These are phyloP conservation scores for Darevskia mixta DNA, from an alignment of 2,797 vertebrate genomes.

Conservation along the genomic window DNA sequence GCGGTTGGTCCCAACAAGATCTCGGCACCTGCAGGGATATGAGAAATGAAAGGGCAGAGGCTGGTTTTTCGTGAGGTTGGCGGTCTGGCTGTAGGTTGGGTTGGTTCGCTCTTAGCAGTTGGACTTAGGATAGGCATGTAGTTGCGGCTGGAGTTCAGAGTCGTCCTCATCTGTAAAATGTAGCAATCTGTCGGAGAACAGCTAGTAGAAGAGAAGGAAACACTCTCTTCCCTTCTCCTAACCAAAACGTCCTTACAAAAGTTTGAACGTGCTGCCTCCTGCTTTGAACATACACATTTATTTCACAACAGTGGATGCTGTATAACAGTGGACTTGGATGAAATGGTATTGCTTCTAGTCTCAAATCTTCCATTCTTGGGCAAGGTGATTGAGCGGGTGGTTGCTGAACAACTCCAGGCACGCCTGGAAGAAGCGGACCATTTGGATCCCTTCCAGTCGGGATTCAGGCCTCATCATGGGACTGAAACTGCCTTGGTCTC, in stretches of 20 bases:
- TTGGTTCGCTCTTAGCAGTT: not conserved
- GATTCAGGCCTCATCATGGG: no score
- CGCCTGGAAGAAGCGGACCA: no score
- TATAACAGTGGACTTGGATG: no score
- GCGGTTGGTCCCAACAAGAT: not conserved
- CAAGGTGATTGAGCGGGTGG: no score
- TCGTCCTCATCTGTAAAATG: not conserved
- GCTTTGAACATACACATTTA: no score
- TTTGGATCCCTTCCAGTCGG: no score
- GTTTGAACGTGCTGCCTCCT: not conserved
- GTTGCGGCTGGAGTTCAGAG: not conserved
- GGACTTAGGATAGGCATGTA: not conserved
- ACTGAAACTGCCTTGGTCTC: no score
- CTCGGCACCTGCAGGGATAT: slow-evolving; percentile 1
- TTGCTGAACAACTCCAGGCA: no score
- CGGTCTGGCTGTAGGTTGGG: not conserved
- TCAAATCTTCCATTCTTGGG: no score
- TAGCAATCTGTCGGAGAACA: not conserved
- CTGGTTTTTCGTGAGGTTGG: not conserved
- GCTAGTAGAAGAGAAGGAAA: not conserved
- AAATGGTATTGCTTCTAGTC: no score
- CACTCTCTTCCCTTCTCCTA: not conserved
- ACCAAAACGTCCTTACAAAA: not conserved
- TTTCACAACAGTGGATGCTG: no score
- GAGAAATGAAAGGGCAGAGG: not conserved